Evolutionary conservation across 2,888 invertebrate species (phyloP).

Genomic region (Tupiocoris notatus): DNA sequence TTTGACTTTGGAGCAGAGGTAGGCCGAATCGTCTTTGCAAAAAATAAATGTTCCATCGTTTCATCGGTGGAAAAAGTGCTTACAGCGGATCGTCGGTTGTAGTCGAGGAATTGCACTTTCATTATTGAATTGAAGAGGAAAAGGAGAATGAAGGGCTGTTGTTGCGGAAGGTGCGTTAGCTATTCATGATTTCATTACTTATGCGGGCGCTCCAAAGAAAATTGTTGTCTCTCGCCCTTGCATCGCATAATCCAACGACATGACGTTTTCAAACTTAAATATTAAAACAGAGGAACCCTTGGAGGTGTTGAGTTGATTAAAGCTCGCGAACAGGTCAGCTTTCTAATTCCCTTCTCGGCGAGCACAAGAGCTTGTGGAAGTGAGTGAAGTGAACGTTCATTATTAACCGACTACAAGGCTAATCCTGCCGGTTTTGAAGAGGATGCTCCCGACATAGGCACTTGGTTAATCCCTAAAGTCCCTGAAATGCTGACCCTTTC

Average conservation of each 20-base stretch:
- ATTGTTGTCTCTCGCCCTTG: constrained; percentile 34
- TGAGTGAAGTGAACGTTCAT: constrained; percentile 30
- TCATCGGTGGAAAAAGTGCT: constrained; percentile 13
- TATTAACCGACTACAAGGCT: constrained; percentile 38
- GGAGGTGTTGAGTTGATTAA: constrained; percentile 42
- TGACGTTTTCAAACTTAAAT: constrained; percentile 38
- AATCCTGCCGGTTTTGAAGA: constrained; percentile 34
- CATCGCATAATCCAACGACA: constrained; percentile 40
- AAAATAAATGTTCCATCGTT: too few relatives aligned
- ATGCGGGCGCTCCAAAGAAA: constrained; percentile 38
- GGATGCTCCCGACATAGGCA: neutral
- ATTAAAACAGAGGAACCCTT: constrained; percentile 37
- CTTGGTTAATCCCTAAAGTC: constrained; percentile 17
- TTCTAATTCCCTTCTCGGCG: constrained; percentile 35
- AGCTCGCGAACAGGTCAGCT: constrained; percentile 31
- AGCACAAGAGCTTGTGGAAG: constrained; percentile 12
- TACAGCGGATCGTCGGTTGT: neutral
- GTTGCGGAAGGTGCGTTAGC: constrained; percentile 13
- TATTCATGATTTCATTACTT: constrained; percentile 35
- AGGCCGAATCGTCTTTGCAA: too few relatives aligned
- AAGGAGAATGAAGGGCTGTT: neutral
- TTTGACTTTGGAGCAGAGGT: too few relatives aligned
- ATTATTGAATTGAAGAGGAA: constrained; percentile 41
- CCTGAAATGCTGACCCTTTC: constrained; percentile 31
- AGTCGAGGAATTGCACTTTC: constrained; percentile 38